These are phyloP conservation scores for Zhuqinia jingwanae DNA, from an alignment of 2,888 invertebrate genomes.

Conservation along the genomic window DNA sequence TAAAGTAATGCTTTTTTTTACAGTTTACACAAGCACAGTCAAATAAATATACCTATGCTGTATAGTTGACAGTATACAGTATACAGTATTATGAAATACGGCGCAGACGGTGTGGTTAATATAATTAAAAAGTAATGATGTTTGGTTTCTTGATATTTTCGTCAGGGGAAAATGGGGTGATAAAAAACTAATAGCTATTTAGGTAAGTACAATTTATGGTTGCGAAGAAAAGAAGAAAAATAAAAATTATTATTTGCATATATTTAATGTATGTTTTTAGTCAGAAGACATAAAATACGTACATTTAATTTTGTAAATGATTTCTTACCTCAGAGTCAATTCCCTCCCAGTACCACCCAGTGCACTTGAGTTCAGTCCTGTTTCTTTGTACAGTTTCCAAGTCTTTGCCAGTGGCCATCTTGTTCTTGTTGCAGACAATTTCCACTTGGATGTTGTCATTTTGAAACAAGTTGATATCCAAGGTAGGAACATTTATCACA, in stretches of 20 bases:
- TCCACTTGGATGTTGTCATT: slow-evolving; percentile 66
- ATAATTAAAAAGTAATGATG: slow-evolving; percentile 50
- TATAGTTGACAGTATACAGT: no score
- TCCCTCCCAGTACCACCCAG: slow-evolving; percentile 70
- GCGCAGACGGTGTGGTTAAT: background rate
- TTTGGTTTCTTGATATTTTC: slow-evolving; percentile 37
- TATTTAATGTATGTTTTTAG: no score
- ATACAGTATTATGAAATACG: background rate
- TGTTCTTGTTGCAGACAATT: slow-evolving; percentile 65
- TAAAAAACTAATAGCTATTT: no score
- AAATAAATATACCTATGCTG: background rate
- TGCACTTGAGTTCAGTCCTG: slow-evolving; percentile 34
- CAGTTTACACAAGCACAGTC: background rate
- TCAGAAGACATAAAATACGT: no score
- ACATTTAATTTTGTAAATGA: background rate
- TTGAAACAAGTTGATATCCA: slow-evolving; percentile 58
- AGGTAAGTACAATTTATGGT: no score
- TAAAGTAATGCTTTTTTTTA: background rate
- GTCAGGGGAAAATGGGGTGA: background rate
- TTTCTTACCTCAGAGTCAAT: slow-evolving; percentile 70
- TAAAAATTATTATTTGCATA: no score
- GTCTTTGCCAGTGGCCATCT: slow-evolving; percentile 42
- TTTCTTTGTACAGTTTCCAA: slow-evolving; percentile 56
- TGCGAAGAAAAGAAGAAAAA: no score
- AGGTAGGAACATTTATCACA: slow-evolving; percentile 69